Percentiles rank a stretch among this genome's conserved stretches.
phyloP scores from a whole-genome alignment of 2,113 vertebrate genomes.

The Nothobranchius furzeri region DNA sequence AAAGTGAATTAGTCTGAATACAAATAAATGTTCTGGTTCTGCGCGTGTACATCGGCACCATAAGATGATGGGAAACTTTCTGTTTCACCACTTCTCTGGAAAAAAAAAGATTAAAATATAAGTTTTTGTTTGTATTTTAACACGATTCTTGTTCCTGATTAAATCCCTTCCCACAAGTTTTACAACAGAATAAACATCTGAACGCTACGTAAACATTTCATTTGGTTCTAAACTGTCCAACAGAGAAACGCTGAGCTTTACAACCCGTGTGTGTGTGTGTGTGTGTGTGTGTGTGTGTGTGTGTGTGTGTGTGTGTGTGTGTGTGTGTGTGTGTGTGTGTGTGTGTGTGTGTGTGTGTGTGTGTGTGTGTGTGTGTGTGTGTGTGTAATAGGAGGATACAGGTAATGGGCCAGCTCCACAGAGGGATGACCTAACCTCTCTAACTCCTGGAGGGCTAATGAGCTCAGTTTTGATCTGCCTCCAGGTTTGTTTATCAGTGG shows the following conservation, averaged over 20 bases:
- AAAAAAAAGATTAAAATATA: no score
- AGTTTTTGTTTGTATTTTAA: no score
- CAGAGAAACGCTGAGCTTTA: neutral
- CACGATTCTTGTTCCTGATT: no score
- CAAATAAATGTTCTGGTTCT: no score
- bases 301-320: slow-evolving; percentile 22
- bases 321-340: slow-evolving; percentile 27
- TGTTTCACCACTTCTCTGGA: no score
- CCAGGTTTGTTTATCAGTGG: slow-evolving; percentile 71
- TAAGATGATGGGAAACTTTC: no score
- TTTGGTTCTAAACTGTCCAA: slow-evolving; percentile 32
- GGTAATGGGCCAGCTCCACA: slow-evolving; percentile 69
- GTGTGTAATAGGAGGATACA: slow-evolving; percentile 35
- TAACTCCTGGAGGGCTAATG: slow-evolving; percentile 64
- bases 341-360: slow-evolving; percentile 24
- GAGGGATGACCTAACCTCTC: slow-evolving; percentile 79
- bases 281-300: slow-evolving; percentile 23
- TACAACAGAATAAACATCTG: no score
- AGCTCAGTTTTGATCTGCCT: slow-evolving; percentile 74
- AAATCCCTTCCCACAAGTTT: no score
- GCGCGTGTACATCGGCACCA: no score
- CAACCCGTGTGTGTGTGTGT: slow-evolving; percentile 11
- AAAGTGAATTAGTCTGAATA: no score
- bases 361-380: slow-evolving; percentile 26
- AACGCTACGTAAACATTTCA: slow-evolving; percentile 4